A percentile compares a stretch with the other conserved stretches of the same genome.
phyloP scores from a whole-genome alignment of 1,140 invertebrate genomes.

The Pygmarrhopalites habei region DNA sequence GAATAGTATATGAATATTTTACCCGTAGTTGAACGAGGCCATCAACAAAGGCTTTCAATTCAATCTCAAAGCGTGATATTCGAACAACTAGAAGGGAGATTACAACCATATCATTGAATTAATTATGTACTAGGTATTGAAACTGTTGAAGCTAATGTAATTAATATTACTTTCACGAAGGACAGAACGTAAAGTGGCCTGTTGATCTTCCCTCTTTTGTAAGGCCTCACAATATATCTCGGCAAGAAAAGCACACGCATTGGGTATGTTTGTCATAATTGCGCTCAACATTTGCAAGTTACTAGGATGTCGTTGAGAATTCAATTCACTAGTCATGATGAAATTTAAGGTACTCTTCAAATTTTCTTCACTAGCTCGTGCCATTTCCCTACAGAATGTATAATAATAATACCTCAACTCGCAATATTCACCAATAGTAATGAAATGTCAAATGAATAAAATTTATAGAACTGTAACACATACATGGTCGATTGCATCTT shows the following conservation, averaged over 20 bases:
- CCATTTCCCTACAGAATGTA: constrained; percentile 58
- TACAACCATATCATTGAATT: too few relatives aligned
- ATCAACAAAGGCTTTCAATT: constrained; percentile 63
- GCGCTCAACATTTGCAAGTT: constrained; percentile 82
- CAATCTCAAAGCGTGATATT: constrained; percentile 61
- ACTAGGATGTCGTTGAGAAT: constrained; percentile 78
- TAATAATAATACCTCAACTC: not conserved
- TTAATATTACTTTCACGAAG: constrained; percentile 82
- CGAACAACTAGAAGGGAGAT: too few relatives aligned
- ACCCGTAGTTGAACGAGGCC: constrained; percentile 52
- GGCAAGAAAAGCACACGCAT: constrained; percentile 67
- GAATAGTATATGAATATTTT: constrained; percentile 42
- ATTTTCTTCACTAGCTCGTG: constrained; percentile 69
- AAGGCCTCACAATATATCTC: constrained; percentile 77
- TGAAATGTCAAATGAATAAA: not conserved
- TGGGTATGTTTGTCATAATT: constrained; percentile 73
- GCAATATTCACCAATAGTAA: not conserved
- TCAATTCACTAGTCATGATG: constrained; percentile 91
- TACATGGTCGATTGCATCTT: constrained; percentile 52
- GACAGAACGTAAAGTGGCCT: constrained; percentile 72
- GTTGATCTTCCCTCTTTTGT: constrained; percentile 80
- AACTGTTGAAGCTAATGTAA: too few relatives aligned
- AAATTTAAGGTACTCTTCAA: constrained; percentile 78
- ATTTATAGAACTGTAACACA: not conserved
- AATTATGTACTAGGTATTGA: too few relatives aligned